Evolutionary conservation across 2,113 vertebrate genomes (phyloP).

Genomic region (Empidonax alnorum): DNA sequence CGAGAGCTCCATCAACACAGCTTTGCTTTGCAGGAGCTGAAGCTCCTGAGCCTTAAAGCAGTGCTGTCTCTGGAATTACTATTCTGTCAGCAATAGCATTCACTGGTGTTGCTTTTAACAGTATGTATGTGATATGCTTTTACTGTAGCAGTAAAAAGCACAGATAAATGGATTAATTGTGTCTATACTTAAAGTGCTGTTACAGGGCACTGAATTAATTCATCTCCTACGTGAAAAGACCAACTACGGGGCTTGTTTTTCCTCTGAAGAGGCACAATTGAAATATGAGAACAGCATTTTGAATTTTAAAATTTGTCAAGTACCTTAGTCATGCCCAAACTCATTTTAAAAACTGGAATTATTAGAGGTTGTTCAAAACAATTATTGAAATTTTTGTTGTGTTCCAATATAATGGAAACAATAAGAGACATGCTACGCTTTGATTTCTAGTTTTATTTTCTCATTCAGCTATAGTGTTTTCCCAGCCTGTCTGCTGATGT

Average conservation of each 20-base stretch:
- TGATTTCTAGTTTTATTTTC: background rate
- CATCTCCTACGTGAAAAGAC: background rate
- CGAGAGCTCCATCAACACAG: fast-evolving
- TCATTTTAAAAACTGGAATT: background rate
- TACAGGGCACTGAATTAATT: background rate
- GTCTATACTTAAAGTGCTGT: background rate
- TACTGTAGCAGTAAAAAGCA: background rate
- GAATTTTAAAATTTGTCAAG: background rate
- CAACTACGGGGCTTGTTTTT: background rate
- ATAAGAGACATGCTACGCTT: fast-evolving
- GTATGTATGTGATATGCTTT: background rate
- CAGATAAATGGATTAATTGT: background rate
- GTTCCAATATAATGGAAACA: background rate
- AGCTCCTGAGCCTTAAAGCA: background rate
- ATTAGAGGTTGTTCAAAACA: background rate
- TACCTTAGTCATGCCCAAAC: background rate
- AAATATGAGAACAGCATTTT: background rate
- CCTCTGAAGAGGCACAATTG: background rate
- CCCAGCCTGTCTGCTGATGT: background rate
- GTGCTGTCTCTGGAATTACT: background rate
- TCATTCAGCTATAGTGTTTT: background rate
- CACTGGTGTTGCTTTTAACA: background rate
- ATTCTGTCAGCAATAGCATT: background rate
- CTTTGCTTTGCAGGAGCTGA: background rate
- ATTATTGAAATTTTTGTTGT: background rate